These are phyloP conservation scores for Chrysina gloriosa DNA, from an alignment of 2,888 invertebrate genomes.

Conservation along the genomic window DNA sequence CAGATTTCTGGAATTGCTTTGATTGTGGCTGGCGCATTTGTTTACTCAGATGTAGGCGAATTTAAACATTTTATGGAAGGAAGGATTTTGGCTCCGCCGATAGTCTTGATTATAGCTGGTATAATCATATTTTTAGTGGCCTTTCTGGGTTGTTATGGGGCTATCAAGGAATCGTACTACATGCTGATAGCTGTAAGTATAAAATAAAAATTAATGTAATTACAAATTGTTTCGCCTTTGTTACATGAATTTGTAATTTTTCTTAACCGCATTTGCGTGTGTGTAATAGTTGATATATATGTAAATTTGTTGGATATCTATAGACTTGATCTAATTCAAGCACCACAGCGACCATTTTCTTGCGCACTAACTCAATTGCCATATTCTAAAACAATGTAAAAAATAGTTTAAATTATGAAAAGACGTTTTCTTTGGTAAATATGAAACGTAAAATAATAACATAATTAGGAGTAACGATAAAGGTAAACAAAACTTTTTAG, in stretches of 20 bases:
- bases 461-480: too few relatives aligned
- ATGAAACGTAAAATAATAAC: too few relatives aligned
- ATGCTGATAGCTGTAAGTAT: slow-evolving; percentile 84
- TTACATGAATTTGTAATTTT: too few relatives aligned
- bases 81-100: slow-evolving; percentile 83
- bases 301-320: not conserved
- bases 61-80: slow-evolving; percentile 83
- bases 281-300: not conserved
- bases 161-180: slow-evolving; percentile 88
- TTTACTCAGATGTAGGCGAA: slow-evolving; percentile 78
- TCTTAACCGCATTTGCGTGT: not conserved
- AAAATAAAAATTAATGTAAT: not conserved
- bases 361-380: too few relatives aligned
- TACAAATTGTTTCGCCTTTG: not conserved
- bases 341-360: too few relatives aligned
- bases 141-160: slow-evolving; percentile 92
- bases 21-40: slow-evolving; percentile 79
- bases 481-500: too few relatives aligned
- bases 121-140: slow-evolving; percentile 88
- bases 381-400: too few relatives aligned
- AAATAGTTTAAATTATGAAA: too few relatives aligned
- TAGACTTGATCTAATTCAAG: too few relatives aligned
- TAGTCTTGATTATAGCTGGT: slow-evolving; percentile 87
- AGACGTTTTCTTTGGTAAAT: too few relatives aligned
- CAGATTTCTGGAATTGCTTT: slow-evolving; percentile 73